phyloP scores from a whole-genome alignment of 64 coral and sea anemone species.

The Trachythela sp. region DNA sequence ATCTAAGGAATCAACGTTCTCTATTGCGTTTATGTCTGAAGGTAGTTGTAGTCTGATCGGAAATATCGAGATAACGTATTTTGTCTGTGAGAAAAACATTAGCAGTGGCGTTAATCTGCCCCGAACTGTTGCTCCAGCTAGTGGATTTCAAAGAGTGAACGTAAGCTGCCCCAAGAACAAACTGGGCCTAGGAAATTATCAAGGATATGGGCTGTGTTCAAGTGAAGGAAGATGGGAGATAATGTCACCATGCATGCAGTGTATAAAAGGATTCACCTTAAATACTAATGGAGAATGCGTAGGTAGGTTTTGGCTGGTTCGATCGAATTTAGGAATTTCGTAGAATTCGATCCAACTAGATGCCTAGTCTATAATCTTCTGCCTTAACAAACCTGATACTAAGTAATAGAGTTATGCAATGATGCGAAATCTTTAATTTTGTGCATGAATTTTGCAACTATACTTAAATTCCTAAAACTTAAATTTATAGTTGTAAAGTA shows the following conservation, averaged over 20 bases:
- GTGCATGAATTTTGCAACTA: too few species aligned
- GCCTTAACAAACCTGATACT: too few species aligned
- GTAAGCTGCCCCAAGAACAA: background rate
- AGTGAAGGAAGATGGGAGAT: background rate
- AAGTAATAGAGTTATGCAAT: too few species aligned
- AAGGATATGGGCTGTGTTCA: background rate
- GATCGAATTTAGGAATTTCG: too few species aligned
- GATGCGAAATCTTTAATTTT: too few species aligned
- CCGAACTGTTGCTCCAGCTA: background rate
- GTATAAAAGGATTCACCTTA: background rate
- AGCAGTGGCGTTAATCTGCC: background rate
- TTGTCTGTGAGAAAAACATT: background rate
- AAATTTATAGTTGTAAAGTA: too few species aligned
- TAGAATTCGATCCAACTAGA: too few species aligned
- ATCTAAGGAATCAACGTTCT: background rate
- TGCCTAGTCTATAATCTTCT: too few species aligned
- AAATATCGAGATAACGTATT: background rate
- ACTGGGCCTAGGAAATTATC: background rate
- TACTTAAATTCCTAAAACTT: too few species aligned
- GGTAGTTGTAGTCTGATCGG: background rate
- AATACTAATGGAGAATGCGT: background rate
- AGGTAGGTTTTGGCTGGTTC: background rate
- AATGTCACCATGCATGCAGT: background rate
- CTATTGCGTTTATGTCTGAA: background rate
- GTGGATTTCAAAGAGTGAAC: background rate